Conservation (phyloP, 2,888 invertebrate species). For the Pammene fasciana region DNA sequence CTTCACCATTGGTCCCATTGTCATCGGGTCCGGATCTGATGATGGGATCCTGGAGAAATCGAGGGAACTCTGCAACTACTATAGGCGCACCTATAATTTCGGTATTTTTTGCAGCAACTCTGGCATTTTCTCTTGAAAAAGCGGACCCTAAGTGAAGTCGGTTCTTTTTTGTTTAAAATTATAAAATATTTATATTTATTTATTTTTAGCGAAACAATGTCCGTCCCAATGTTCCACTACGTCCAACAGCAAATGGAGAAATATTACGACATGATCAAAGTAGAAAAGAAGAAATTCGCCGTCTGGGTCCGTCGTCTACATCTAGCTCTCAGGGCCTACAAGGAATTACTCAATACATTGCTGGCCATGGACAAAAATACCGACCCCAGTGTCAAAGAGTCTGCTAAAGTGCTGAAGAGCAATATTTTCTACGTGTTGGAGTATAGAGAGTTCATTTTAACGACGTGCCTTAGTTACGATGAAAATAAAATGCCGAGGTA, state of each 20-base stretch:
- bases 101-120: no score
- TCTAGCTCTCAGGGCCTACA: conserved; percentile 90
- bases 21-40: no score
- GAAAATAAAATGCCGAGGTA: conserved; percentile 93
- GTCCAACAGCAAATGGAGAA: conserved; percentile 96
- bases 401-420: conserved; percentile 93
- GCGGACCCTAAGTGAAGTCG: no score
- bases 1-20: no score
- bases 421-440: conserved; percentile 97
- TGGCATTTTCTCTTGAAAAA: no score
- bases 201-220: conserved; percentile 93
- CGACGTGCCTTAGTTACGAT: conserved; percentile 91
- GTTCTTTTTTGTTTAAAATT: no score
- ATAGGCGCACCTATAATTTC: no score
- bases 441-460: conserved; percentile 94
- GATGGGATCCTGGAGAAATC: no score
- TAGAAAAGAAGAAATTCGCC: conserved; percentile 92
- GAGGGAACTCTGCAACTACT: no score
- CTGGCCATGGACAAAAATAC: conserved; percentile 90
- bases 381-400: conserved; percentile 88
- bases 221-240: conserved; percentile 95
- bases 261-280: conserved; percentile 91
- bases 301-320: conserved; percentile 94
- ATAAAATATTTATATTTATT: no score
- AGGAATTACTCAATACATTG: conserved; percentile 93